Evolutionary conservation across 2,888 invertebrate genomes (phyloP).

Genomic region (Linyphia triangularis): DNA sequence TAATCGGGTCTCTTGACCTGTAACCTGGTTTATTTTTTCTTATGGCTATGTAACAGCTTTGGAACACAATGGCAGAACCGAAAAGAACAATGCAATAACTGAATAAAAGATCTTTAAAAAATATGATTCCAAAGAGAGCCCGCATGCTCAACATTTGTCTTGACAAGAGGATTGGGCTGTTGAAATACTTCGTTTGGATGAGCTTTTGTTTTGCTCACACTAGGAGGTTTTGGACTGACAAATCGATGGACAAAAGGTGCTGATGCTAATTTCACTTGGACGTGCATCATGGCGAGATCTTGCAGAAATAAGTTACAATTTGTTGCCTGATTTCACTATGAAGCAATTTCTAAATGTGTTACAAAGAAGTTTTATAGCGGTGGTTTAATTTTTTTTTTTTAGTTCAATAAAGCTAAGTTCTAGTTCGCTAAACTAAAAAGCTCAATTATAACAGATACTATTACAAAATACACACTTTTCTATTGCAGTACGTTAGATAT

Average conservation of each 20-base stretch:
- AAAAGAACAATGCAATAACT: conserved; percentile 24
- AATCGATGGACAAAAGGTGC: neutral
- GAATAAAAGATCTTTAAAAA: neutral
- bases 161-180: neutral
- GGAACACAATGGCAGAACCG: neutral
- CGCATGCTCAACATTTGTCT: neutral
- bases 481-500: too few species aligned
- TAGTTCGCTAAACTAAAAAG: too few species aligned
- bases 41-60: neutral
- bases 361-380: too few species aligned
- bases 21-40: conserved; percentile 25
- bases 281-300: too few species aligned
- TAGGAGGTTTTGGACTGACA: neutral
- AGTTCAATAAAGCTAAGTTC: too few species aligned
- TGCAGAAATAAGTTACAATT: too few species aligned
- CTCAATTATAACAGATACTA: too few species aligned
- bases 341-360: too few species aligned
- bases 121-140: neutral
- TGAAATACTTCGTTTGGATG: neutral
- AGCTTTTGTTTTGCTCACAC: neutral
- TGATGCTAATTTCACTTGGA: too few species aligned
- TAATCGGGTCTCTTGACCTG: neutral
- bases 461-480: too few species aligned
- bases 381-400: too few species aligned
- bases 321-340: too few species aligned